Evolutionary conservation across 2,113 vertebrate species (phyloP).

Genomic region (Lampris incognitus): DNA sequence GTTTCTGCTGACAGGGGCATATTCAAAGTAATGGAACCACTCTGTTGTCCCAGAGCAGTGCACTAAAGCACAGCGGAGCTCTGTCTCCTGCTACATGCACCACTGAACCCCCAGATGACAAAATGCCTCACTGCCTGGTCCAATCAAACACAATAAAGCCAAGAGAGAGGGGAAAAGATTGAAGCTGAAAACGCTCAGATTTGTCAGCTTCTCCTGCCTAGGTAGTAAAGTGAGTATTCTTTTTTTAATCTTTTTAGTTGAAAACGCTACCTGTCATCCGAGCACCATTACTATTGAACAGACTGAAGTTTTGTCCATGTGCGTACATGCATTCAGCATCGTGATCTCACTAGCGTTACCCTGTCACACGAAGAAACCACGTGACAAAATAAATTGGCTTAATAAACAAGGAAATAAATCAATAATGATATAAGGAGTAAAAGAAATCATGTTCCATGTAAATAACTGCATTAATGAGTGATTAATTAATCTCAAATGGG

Average conservation of each 20-base stretch:
- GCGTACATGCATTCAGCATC: too few relatives aligned
- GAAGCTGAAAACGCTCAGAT: constrained; percentile 64
- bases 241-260: constrained; percentile 28
- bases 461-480: constrained; percentile 40
- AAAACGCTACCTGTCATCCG: constrained; percentile 34
- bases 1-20: constrained; percentile 80
- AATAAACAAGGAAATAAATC: constrained; percentile 39
- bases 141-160: constrained; percentile 72
- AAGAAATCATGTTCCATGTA: constrained; percentile 42
- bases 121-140: constrained; percentile 71
- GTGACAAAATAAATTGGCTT: constrained; percentile 23
- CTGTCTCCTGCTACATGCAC: constrained; percentile 75
- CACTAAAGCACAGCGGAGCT: constrained; percentile 78
- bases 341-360: background rate
- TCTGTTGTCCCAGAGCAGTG: constrained; percentile 67
- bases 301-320: too few relatives aligned
- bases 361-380: background rate
- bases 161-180: constrained; percentile 55
- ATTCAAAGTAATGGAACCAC: constrained; percentile 79
- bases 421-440: background rate
- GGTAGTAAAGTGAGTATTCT: constrained; percentile 52
- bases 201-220: constrained; percentile 57
- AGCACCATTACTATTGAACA: background rate
- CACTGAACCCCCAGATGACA: constrained; percentile 74
- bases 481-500: constrained; percentile 51